Conservation (phyloP, 2,113 vertebrate species). For the Ovis canadensis region DNA sequence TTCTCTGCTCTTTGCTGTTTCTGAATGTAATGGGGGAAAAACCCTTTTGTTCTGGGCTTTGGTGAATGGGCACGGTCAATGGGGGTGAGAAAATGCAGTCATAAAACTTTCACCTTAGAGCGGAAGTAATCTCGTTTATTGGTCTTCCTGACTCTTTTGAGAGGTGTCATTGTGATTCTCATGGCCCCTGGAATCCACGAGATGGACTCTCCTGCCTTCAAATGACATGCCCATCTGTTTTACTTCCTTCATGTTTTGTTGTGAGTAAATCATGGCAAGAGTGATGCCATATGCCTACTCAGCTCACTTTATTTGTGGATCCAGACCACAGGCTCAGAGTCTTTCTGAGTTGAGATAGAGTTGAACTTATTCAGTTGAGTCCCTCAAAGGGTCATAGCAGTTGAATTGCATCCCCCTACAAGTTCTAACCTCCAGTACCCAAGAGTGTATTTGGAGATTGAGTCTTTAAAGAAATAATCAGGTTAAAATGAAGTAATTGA, state of each 20-base stretch:
- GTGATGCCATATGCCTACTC: background rate
- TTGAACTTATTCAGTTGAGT: background rate
- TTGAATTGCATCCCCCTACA: background rate
- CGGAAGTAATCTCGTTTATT: background rate
- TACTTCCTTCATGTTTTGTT: background rate
- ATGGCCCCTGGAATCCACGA: background rate
- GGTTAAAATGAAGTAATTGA: background rate
- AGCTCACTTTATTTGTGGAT: background rate
- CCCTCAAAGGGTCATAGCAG: background rate
- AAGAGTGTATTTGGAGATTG: background rate
- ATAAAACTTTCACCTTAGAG: background rate
- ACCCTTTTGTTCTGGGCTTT: background rate
- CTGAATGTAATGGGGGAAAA: background rate
- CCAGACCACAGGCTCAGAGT: background rate
- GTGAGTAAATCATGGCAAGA: background rate
- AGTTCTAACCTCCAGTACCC: background rate
- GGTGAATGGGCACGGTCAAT: background rate
- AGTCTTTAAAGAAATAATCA: background rate
- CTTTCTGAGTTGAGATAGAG: background rate
- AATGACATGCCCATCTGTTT: background rate
- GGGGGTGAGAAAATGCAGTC: background rate
- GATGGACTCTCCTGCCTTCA: background rate
- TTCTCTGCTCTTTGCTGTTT: conserved; percentile 42
- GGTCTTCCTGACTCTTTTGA: background rate
- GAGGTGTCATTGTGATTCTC: background rate